phyloP scores from a whole-genome alignment of 2,797 vertebrate species.

The Phataginus tetradactyla region DNA sequence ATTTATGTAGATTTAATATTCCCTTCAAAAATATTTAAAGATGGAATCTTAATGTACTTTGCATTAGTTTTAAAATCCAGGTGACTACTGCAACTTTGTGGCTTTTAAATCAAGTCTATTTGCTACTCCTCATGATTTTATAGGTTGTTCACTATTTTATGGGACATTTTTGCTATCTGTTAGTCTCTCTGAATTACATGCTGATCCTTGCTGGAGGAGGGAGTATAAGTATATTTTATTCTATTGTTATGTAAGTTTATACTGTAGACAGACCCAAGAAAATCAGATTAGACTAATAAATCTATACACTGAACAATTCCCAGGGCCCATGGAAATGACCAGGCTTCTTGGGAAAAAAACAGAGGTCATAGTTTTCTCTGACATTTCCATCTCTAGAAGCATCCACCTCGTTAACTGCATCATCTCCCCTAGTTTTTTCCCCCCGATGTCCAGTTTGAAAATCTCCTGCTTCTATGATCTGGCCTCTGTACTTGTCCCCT shows the following conservation, averaged over 20 bases:
- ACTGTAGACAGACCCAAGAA: background rate
- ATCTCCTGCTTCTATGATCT: background rate
- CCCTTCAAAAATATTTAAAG: constrained; percentile 48
- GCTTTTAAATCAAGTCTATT: constrained; percentile 57
- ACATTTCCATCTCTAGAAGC: background rate
- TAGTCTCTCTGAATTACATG: constrained; percentile 22
- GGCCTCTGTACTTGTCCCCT: background rate
- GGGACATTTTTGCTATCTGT: background rate
- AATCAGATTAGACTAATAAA: background rate
- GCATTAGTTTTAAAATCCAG: constrained; percentile 61
- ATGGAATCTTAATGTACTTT: constrained; percentile 57
- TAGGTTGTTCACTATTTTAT: constrained; percentile 39
- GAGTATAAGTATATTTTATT: background rate
- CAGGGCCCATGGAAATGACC: background rate
- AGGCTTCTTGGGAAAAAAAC: constrained; percentile 18
- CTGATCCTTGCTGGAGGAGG: background rate
- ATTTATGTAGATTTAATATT: constrained; percentile 56
- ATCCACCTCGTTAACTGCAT: background rate
- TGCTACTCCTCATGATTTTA: constrained; percentile 46
- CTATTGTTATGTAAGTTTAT: background rate
- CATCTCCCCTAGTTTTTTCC: background rate
- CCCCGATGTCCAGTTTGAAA: background rate
- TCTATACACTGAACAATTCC: background rate
- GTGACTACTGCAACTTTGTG: constrained; percentile 1
- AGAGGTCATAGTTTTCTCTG: background rate